Base-by-base conservation (phyloP, 2,888 invertebrate genomes). In the Melanophora roralis region DNA sequence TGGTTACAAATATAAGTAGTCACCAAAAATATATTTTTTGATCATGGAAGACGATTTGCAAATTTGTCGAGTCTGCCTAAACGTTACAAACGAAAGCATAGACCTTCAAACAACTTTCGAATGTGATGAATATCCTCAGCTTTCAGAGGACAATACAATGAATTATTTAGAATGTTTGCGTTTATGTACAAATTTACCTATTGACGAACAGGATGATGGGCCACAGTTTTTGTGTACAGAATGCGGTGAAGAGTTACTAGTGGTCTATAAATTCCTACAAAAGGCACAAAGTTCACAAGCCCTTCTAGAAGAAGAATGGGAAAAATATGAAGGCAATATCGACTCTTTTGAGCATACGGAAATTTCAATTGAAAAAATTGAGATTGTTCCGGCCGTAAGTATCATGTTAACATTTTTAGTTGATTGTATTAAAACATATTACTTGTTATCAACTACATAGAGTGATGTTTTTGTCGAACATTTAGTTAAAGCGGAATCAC, bases 141-240 rank as follows among this genome's bases (percentile, higher is more conserved):
- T n/a, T n/a, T n/a, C n/a, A n/a, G n/a, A n/a, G n/a, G 45, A 16
- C 4, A 36, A 0, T 36, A 2, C 47, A 43, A 76, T 83, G 0
- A 84, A 83, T 8, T 85, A 84, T 21, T 75, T 84, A 21, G 84
- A 85, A 57, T 85, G 84, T 57, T 83, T 85, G 53, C 68, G 81
- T 14, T 75, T 77, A 34, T 85, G 85, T 60, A 84, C 85, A 27
- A 81, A 82, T 16, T 73, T 85, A 0, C 73, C 79, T 11, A 45
- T 82, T 7, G 76, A 81, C 19, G 60, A 49, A 14, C 3, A 74
- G 14, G 78, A 71, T n/a, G 77, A 78, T 27, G 72, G 81, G 9
- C 81, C 83, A 9, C 83, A 84, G 36, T 81, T 73, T 36, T 74
- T 85, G 27, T 85, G 85, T 43, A 80, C 57, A n/a, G 64, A 60